Percentiles rank a stretch among this genome's conserved stretches.
Evolutionary conservation across 2,113 vertebrate genomes (phyloP).

Genomic region (Gasterosteus aculeatus): DNA sequence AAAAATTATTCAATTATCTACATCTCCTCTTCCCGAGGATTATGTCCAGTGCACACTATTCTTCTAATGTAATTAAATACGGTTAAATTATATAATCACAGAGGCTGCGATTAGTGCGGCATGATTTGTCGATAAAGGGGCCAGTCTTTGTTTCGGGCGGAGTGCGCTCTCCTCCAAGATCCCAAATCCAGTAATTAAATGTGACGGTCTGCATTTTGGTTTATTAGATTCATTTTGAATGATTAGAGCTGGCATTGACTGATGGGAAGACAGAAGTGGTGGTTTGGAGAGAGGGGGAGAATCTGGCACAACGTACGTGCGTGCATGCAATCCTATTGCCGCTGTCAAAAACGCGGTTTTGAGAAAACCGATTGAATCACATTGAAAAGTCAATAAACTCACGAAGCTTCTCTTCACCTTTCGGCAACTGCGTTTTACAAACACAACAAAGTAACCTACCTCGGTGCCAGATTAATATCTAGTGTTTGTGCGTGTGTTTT

Average conservation of each 20-base stretch:
- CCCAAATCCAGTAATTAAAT: slow-evolving; percentile 77
- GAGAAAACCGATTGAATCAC: slow-evolving; percentile 3
- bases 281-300: slow-evolving; percentile 57
- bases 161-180: slow-evolving; percentile 46
- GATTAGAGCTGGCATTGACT: slow-evolving; percentile 63
- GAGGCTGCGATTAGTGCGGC: slow-evolving; percentile 63
- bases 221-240: slow-evolving; percentile 76
- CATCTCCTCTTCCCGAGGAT: slow-evolving; percentile 59
- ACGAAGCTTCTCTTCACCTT: slow-evolving; percentile 1
- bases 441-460: background rate
- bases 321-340: slow-evolving; percentile 24
- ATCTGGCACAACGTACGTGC: slow-evolving; percentile 31
- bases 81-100: slow-evolving; percentile 74
- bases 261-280: slow-evolving; percentile 60
- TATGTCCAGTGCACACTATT: slow-evolving; percentile 50
- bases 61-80: slow-evolving; percentile 76
- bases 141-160: slow-evolving; percentile 63
- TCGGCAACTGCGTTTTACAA: slow-evolving; percentile 12
- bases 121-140: slow-evolving; percentile 58
- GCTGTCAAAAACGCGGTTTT: background rate
- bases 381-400: slow-evolving; percentile 42
- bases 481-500: slow-evolving; percentile 38
- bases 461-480: slow-evolving; percentile 17
- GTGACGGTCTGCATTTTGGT: slow-evolving; percentile 66
- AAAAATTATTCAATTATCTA: slow-evolving; percentile 70